Base-by-base conservation (phyloP, 2,888 invertebrate species). In the Embidobia sp. region DNA sequence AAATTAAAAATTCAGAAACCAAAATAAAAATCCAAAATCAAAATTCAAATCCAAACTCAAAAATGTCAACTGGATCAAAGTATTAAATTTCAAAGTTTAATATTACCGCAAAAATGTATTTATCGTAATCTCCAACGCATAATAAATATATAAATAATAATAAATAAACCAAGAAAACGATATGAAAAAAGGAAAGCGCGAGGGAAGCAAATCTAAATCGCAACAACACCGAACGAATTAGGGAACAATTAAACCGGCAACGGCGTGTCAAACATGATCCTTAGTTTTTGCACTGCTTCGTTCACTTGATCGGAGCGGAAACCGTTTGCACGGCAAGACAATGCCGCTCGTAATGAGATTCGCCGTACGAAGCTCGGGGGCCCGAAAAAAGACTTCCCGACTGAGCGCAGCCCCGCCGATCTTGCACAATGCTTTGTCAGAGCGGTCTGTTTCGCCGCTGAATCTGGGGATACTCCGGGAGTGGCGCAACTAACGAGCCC, bases 351-450 rank as follows among this genome's bases (percentile, higher is more conserved):
- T 59, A 59, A 59, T 27, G 57, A 59, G 57, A 15, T 59, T 33
- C 44, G 57, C 22, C 33, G 31, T 33, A 44, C 55, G 29, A 46
- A 37, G n/a, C 53, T 49, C 33, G 8, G 31, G 37, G 37, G 4
- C 13, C 40, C 18, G 49, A 51, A 49, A 49, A 49, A 64, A 51
- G 64, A 51, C 46, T 59, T 59, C 40, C 59, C 46, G 46, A 33
- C 13, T 29, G n/a, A n/a, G n/a, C 33, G 27, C 22, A 59, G 3
- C 6, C 22, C 22, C 22, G 22, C 6, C 3, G 22, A 22, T 22
- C 22, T 42, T n/a, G 15, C 29, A 55, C 55, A 55, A 55, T 55
- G 29, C 42, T 10, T 8, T 16, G 16, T 22, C 37, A 6, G 22
- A 22, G 3, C 22, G 22, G 6, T n/a, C n/a, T n/a, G n/a, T n/a